Base-by-base conservation (phyloP, 2,888 invertebrate species). In the Thecocarcelia acutangulata region DNA sequence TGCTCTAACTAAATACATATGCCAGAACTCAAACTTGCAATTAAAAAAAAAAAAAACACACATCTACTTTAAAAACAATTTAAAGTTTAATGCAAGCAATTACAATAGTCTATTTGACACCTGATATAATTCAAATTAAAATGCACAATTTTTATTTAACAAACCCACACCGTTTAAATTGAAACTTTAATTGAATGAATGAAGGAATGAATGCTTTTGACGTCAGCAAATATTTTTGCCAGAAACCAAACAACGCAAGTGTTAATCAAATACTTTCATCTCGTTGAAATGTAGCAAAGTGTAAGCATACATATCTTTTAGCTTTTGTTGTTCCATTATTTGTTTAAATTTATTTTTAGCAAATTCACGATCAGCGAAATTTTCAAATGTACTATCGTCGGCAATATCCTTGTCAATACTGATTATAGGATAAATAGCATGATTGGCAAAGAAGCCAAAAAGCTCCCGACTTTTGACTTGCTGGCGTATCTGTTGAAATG, bases 371-470 rank as follows among this genome's bases (percentile, higher is more conserved):
- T 88, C 85, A 9, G 81, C 46, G 5, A 88, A 87, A 56, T 86
- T 87, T 50, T 89, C 87, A 48, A 90, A 59, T 9, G 79, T 86
- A 46, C 86, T 89, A 70, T 89, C 89, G 0, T 33, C 33, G 0
- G 87, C 86, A 40, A 85, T 72, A 0, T 84, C 66, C 64, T 88
- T 88, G 64, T 89, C 87, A 85, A 89, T 87, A 48, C 85, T 85
- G 3, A 90, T 13, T 0, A 86, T 77, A 9, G 90, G 90, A 24
- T 89, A 84, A 15, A 90, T 84, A 4, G 85, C 86, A 52, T 86
- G 87, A 63, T 82, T 85, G 6, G 87, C 87, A 80, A 89, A 87
- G 81, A 90, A 89, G 0, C 90, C 90, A 40, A 84, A 90, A 0
- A 74, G 50, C 74, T 88, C 33, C 3, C 33, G 33, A 6, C 9